Conservation (phyloP, 2,888 invertebrate genomes). For the Pseudeuparius sepicola region DNA sequence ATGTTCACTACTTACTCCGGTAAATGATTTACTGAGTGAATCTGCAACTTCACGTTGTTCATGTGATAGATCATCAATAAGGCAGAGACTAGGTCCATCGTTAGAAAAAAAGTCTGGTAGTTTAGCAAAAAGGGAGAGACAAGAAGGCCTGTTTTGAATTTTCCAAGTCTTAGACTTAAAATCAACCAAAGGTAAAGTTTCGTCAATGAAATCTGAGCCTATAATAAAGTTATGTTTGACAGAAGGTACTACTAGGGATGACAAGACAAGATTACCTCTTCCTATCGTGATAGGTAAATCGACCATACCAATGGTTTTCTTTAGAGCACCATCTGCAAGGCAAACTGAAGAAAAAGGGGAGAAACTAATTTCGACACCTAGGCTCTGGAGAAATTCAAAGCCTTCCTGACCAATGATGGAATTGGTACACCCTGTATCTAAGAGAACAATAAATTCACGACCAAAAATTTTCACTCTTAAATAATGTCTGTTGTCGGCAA, state of each 20-base stretch:
- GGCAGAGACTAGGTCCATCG: neutral
- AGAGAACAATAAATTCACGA: too few relatives aligned
- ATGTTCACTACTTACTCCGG: slow-evolving; percentile 13
- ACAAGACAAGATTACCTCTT: too few relatives aligned
- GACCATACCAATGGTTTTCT: too few relatives aligned
- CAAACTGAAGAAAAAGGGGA: neutral
- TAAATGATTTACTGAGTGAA: slow-evolving; percentile 11
- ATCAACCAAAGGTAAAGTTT: too few relatives aligned
- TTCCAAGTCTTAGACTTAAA: too few relatives aligned
- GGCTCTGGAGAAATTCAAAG: neutral
- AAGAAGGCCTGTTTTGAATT: too few relatives aligned
- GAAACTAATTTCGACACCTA: slow-evolving; percentile 1
- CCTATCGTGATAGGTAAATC: slow-evolving; percentile 8
- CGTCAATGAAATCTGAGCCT: slow-evolving; percentile 6
- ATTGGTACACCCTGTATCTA: too few relatives aligned
- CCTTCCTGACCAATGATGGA: too few relatives aligned
- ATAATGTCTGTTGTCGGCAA: too few relatives aligned
- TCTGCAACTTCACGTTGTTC: slow-evolving; percentile 6
- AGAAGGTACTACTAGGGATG: slow-evolving; percentile 10
- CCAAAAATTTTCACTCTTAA: too few relatives aligned
- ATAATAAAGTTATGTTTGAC: slow-evolving; percentile 10
- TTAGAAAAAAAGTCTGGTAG: neutral
- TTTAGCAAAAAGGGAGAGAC: neutral
- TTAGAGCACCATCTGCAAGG: too few relatives aligned
- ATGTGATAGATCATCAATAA: slow-evolving; percentile 5